Base-by-base conservation (phyloP, 2,113 vertebrate genomes). In the Prunella fulvescens region DNA sequence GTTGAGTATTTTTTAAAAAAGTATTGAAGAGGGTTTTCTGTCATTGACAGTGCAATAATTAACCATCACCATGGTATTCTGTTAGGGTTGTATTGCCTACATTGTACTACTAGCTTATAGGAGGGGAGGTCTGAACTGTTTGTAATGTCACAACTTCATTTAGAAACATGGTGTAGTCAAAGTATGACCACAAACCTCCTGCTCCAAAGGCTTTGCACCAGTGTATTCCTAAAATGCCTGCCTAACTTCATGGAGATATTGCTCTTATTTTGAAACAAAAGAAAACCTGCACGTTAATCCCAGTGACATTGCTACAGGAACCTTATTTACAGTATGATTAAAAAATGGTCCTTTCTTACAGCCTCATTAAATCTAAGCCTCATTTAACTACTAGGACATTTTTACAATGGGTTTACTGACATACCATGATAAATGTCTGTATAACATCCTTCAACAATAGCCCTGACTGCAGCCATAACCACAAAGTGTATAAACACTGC, bases 321-420 rank as follows among this genome's bases (percentile, higher is more conserved):
- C 90, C 92, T 97, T 98, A 98, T 98, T 98, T 98, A 98, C 96
- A 94, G 83, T 97, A 97, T 51, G 96, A 95, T 95, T 84, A 93
- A 97, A 95, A 94, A 94, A 76, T 7, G 24, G 81, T 79, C 93
- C 74, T 91, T 97, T 97, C 97, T 98, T 95, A 97, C 57, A 95
- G 95, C 91, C 97, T 98, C 97, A 98, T 98, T 98, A 98, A 98
- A 98, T 97, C 96, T 97, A 96, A 97, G 96, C 94, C 96, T 98
- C 97, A 97, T 98, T 98, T 98, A 98, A 98, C 98, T 98, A 97
- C 95, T 33, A 71, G 96, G 98, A 98, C 97, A 83, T 97, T 98
- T 98, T 98, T 98, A 98, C 98, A 98, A 98, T 98, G 97, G 97
- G 88, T 96, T 97, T 96, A 96, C 97, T 97, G 97, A 97, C 96